phyloP scores from a whole-genome alignment of 2,797 vertebrate genomes.

The Columba guinea region DNA sequence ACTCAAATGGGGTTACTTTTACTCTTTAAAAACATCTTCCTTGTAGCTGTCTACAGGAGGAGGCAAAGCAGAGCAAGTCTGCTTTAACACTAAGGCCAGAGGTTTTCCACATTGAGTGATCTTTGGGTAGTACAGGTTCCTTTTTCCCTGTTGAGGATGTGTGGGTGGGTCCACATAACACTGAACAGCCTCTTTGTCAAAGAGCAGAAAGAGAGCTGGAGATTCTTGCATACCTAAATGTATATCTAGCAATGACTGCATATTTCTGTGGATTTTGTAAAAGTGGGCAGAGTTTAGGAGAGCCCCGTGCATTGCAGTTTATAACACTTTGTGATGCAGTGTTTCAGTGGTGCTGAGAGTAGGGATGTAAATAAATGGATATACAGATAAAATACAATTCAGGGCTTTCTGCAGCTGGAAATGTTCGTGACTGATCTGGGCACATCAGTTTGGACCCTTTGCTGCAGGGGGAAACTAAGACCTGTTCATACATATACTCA shows the following conservation, averaged over 20 bases:
- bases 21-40: not conserved
- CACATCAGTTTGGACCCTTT: not conserved
- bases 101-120: not conserved
- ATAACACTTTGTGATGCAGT: not conserved
- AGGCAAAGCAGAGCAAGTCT: not conserved
- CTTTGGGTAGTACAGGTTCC: not conserved
- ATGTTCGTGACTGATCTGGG: not conserved
- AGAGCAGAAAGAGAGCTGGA: not conserved
- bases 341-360: not conserved
- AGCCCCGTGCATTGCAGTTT: not conserved
- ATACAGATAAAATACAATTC: not conserved
- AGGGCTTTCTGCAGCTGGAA: not conserved
- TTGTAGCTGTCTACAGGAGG: not conserved
- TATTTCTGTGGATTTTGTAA: not conserved
- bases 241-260: not conserved
- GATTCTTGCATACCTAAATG: not conserved
- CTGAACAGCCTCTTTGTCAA: not conserved
- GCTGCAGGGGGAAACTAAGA: not conserved
- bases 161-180: accelerated
- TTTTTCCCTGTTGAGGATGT: not conserved
- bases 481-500: accelerated
- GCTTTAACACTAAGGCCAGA: not conserved
- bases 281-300: not conserved
- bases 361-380: not conserved
- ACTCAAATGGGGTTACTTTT: not conserved